A percentile compares a stretch with the other conserved stretches of the same genome.
These are phyloP conservation scores for Mirza zaza DNA, from an alignment of 2,113 vertebrate genomes.

Conservation along the genomic window DNA sequence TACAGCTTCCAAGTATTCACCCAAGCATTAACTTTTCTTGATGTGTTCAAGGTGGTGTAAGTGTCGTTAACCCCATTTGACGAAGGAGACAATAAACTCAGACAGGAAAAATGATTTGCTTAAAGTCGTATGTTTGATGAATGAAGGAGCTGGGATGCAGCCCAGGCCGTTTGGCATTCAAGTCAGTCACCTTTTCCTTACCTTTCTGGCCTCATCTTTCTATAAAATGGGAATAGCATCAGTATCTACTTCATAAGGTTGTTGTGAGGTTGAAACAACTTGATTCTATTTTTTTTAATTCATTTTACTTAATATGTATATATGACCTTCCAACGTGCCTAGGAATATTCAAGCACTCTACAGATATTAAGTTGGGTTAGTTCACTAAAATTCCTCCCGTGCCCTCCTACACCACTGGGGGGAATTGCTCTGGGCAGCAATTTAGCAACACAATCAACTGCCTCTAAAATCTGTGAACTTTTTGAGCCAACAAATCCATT, in stretches of 20 bases:
- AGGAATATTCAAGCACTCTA: neutral
- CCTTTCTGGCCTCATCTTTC: neutral
- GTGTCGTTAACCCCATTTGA: neutral
- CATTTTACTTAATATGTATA: neutral
- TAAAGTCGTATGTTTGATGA: neutral
- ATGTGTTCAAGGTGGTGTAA: neutral
- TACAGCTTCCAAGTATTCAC: neutral
- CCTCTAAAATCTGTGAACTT: slow-evolving; percentile 46
- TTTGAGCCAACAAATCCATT: slow-evolving; percentile 38
- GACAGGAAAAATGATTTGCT: neutral
- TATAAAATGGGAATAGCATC: neutral
- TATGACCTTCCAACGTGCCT: neutral
- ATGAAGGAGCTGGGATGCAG: neutral
- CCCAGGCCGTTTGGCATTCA: neutral
- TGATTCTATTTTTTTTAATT: neutral
- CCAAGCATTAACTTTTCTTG: neutral
- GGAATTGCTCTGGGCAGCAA: neutral
- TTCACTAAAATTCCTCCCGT: slow-evolving; percentile 5
- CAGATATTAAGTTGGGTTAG: slow-evolving; percentile 1
- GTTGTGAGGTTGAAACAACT: slow-evolving; percentile 3
- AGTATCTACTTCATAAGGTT: neutral
- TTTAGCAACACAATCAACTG: neutral
- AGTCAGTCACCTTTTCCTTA: neutral
- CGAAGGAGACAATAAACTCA: neutral
- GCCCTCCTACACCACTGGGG: neutral